Evolutionary conservation across 2,797 vertebrate species (phyloP), one percentile per base, ranked within the genome.

Genomic region (Acanthurus lineatus): DNA sequence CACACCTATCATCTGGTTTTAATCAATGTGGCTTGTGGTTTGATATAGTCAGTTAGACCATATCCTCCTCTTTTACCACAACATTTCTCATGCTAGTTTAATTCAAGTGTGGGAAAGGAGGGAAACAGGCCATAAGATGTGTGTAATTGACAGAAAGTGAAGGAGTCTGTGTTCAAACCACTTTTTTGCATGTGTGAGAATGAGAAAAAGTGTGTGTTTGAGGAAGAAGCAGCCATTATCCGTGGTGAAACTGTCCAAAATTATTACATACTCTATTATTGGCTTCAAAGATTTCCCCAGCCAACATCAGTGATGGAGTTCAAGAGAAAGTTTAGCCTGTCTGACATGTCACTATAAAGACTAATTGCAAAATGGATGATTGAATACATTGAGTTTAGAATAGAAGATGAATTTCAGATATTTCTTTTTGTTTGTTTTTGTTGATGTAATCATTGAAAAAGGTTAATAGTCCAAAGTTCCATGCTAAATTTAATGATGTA

Each of bases 1-100:
- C 87, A 70, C 60, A 63, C 73, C 78, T 67, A 35, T 86, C 89
- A 91, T 93, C 89, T 93, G 92, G 86, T 63, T 38, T 76, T 76
- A 89, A 91, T 93, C 86, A 86, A 59, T 35, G 63, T 5, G 74
- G 85, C 77, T 77, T 81, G 74, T 69, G 84, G 81, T 90, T 90
- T 91, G 83, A 81, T 88, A 78, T 71, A 78, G 72, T 75, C 65
- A 64, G 48, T 86, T 75, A 54, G 62, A 85, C 72, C 70, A 59
- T 85, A 64, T 76, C 62, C 63, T 65, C 83, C 63, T 52, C 61
- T 86, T 84, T 86, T 64, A 80, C 79, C 84, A 56, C 82, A 86
- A 48, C 40, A 73, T 81, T 80, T 77, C 71, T 73, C 79, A 75
- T 62, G 68, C 62, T 73, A 56, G 83, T 90, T 72, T 85, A 77